Evolutionary conservation across 2,888 invertebrate genomes (phyloP).

Genomic region (Liodrosophila aerea): DNA sequence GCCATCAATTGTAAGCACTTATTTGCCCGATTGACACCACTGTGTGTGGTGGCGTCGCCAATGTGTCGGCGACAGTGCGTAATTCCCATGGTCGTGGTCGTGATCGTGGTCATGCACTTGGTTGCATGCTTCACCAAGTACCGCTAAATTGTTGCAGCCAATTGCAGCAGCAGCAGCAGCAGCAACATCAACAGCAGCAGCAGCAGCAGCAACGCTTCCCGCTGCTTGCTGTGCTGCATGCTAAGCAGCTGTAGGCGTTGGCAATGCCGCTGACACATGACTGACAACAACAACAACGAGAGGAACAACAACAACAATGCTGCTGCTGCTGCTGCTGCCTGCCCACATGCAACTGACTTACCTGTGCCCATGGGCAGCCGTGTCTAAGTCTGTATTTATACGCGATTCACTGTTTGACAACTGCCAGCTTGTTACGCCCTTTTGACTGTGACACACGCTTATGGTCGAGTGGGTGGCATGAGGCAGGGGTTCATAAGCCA

Average conservation of each 20-base stretch:
- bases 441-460: conserved; percentile 56
- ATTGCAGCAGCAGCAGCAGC: conserved; percentile 35
- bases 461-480: conserved; percentile 27
- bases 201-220: conserved; percentile 51
- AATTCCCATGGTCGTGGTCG: conserved; percentile 66
- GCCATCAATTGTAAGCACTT: too few species aligned
- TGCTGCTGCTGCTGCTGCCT: conserved; percentile 25
- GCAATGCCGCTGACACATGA: conserved; percentile 62
- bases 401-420: conserved; percentile 40
- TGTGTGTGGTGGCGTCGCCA: conserved; percentile 21
- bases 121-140: conserved; percentile 57
- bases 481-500: too few species aligned
- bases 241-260: conserved; percentile 71
- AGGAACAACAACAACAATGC: conserved; percentile 12
- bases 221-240: conserved; percentile 72
- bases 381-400: conserved; percentile 29
- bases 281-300: conserved; percentile 46
- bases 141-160: conserved; percentile 70
- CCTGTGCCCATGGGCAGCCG: conserved; percentile 52
- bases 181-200: conserved; percentile 14
- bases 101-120: conserved; percentile 33
- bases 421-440: conserved; percentile 68
- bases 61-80: conserved; percentile 31
- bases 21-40: conserved; percentile 21
- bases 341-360: conserved; percentile 46